Percentiles rank a stretch among this genome's conserved stretches.
Conservation (phyloP, 2,113 vertebrate genomes). For the Atherinomorus stipes region DNA sequence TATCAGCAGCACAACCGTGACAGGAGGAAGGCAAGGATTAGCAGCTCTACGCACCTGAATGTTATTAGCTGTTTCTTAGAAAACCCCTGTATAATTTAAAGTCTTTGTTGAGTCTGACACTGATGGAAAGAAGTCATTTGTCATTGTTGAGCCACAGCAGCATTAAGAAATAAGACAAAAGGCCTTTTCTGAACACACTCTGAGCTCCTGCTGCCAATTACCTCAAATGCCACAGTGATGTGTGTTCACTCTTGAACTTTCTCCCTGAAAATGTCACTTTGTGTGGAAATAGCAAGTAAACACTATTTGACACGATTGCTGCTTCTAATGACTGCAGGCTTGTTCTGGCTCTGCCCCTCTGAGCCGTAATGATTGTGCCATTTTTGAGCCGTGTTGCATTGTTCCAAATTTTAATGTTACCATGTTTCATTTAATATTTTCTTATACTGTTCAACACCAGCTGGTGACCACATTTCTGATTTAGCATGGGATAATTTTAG, state of each 20-base stretch:
- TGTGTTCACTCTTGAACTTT: constrained; percentile 51
- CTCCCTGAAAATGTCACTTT: constrained; percentile 64
- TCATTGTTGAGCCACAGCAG: constrained; percentile 11
- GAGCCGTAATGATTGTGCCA: constrained; percentile 11
- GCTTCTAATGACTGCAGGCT: constrained; percentile 59
- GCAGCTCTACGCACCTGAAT: background rate
- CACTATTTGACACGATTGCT: constrained; percentile 63
- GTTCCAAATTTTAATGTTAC: background rate
- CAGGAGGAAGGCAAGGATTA: background rate
- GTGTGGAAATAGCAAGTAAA: constrained; percentile 62
- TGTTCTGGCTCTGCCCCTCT: constrained; percentile 26
- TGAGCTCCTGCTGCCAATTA: constrained; percentile 62
- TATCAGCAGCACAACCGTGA: constrained; percentile 13
- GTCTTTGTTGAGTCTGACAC: constrained; percentile 28
- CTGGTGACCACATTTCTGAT: constrained; percentile 4
- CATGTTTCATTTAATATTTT: constrained; percentile 3
- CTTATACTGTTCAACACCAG: background rate
- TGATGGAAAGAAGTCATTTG: constrained; percentile 32
- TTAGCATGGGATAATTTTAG: background rate
- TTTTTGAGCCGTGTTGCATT: constrained; percentile 15
- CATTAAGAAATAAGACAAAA: constrained; percentile 58
- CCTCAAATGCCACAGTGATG: constrained; percentile 67
- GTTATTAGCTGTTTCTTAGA: constrained; percentile 21
- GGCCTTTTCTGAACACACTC: constrained; percentile 30
- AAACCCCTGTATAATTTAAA: constrained; percentile 4